These are phyloP conservation scores for Perca schrenkii DNA, from an alignment of 2,113 vertebrate species.

Conservation along the genomic window DNA sequence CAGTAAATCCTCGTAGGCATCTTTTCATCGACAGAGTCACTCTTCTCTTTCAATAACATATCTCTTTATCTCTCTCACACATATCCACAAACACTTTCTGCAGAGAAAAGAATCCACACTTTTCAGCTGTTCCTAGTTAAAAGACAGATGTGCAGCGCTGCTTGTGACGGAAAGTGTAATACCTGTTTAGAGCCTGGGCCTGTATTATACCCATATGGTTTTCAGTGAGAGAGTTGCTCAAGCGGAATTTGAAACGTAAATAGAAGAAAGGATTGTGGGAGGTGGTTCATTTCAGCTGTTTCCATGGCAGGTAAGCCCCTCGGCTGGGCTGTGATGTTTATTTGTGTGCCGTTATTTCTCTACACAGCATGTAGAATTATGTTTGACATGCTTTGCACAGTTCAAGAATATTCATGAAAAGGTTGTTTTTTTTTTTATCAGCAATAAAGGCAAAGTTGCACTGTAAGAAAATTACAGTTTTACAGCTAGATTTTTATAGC, in stretches of 20 bases:
- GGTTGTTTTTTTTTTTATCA: not conserved
- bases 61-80: slow-evolving; percentile 38
- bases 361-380: slow-evolving; percentile 40
- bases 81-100: slow-evolving; percentile 6
- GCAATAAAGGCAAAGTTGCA: slow-evolving; percentile 14
- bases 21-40: slow-evolving; percentile 45
- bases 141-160: slow-evolving; percentile 63
- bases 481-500: not conserved
- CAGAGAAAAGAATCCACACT: slow-evolving; percentile 10
- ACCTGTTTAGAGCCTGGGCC: slow-evolving; percentile 55
- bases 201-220: slow-evolving; percentile 55
- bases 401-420: slow-evolving; percentile 29
- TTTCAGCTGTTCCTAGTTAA: slow-evolving; percentile 63
- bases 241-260: slow-evolving; percentile 61
- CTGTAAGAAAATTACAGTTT: slow-evolving; percentile 11
- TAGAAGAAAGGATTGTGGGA: slow-evolving; percentile 66
- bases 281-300: slow-evolving; percentile 63
- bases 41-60: slow-evolving; percentile 41
- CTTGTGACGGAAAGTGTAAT: slow-evolving; percentile 54
- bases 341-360: slow-evolving; percentile 48
- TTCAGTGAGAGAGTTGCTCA: slow-evolving; percentile 43
- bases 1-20: slow-evolving; percentile 59
- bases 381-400: slow-evolving; percentile 49
- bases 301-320: slow-evolving; percentile 61
- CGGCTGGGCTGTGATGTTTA: slow-evolving; percentile 44